A percentile compares a stretch with the other conserved stretches of the same genome.
Conservation (phyloP, 2,113 vertebrate genomes). For the Psettodes erumei region DNA sequence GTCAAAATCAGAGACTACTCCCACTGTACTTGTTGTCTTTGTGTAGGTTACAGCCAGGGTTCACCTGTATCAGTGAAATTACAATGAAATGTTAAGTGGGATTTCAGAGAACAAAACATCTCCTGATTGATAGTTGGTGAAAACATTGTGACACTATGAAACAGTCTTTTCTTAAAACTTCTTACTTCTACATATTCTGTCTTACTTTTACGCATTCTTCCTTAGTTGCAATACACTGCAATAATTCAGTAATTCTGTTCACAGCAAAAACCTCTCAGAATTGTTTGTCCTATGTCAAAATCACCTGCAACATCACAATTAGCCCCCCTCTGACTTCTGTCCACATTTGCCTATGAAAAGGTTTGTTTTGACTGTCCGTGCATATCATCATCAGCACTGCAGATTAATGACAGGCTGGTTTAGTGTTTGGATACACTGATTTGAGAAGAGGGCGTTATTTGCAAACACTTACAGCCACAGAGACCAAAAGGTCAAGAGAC, state of each 20-base stretch:
- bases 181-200: neutral
- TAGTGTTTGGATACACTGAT: slow-evolving; percentile 52
- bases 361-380: slow-evolving; percentile 5
- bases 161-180: neutral
- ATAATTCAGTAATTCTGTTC: neutral
- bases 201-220: neutral
- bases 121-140: neutral
- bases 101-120: neutral
- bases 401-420: slow-evolving; percentile 33
- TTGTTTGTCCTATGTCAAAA: neutral
- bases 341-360: slow-evolving; percentile 1
- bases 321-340: slow-evolving; percentile 4
- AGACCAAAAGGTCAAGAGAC: slow-evolving; percentile 58
- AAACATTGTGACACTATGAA: neutral
- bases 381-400: slow-evolving; percentile 14
- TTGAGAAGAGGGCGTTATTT: slow-evolving; percentile 22
- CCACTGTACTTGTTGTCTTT: neutral
- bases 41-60: neutral
- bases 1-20: slow-evolving; percentile 5
- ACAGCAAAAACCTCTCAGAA: neutral
- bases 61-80: neutral
- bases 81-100: neutral
- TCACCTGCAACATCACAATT: neutral
- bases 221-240: neutral
- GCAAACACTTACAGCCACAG: slow-evolving; percentile 31